phyloP scores from a whole-genome alignment of 2,888 invertebrate species.

The Drosophila pegasa region DNA sequence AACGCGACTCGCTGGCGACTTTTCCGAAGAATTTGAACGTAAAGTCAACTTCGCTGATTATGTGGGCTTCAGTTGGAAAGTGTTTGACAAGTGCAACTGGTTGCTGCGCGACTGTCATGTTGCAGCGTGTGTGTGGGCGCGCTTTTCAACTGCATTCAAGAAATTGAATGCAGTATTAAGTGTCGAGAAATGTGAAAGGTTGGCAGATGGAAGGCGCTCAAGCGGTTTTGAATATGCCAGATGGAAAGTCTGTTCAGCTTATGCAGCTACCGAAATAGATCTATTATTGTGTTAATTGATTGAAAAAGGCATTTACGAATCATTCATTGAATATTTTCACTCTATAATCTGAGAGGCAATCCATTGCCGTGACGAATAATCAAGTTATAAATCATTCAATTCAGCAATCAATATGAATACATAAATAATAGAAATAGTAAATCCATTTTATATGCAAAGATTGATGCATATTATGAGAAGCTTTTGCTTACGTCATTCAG shows the following conservation, averaged over 20 bases:
- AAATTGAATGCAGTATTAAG: conserved; percentile 18
- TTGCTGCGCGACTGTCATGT: conserved; percentile 29
- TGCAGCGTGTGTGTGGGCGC: conserved; percentile 31
- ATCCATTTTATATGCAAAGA: not conserved
- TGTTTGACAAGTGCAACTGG: conserved; percentile 72
- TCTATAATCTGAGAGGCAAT: not conserved
- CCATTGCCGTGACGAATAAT: not conserved
- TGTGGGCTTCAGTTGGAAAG: conserved; percentile 62
- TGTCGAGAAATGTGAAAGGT: conserved; percentile 61
- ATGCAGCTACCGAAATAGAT: conserved; percentile 21
- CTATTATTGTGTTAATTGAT: not conserved
- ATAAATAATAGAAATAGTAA: not conserved
- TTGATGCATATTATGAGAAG: not conserved
- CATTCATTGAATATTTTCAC: not conserved
- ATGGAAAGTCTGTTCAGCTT: conserved; percentile 2
- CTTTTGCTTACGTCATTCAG: not conserved
- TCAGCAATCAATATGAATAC: not conserved
- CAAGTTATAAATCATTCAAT: not conserved
- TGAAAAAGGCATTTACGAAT: conserved; percentile 1
- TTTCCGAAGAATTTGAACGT: conserved; percentile 54
- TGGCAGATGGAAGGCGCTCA: conserved; percentile 11
- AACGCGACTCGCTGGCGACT: conserved; percentile 41
- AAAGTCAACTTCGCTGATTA: conserved; percentile 20
- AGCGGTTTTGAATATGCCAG: not conserved
- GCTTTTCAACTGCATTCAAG: conserved; percentile 7